Base-by-base conservation (phyloP, 2,888 invertebrate species). In the Nomada fabriciana region DNA sequence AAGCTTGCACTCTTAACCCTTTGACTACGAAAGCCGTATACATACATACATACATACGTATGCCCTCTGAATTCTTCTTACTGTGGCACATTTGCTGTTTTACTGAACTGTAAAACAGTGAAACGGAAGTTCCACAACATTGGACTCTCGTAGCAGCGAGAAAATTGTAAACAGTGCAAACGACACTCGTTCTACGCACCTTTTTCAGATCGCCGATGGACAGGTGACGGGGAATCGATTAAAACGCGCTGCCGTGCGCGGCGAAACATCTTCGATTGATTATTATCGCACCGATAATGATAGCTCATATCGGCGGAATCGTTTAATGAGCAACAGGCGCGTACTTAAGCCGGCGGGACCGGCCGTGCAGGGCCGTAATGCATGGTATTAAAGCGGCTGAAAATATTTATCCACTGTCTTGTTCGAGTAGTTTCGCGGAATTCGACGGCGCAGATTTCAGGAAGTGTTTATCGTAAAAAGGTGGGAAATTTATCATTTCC, bases 251-350 rank as follows among this genome's bases (percentile, higher is more conserved):
- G 65, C 57, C 18, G 20, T 25, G 50, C 47, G 36, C 47, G 64
- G 53, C 59, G 70, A 55, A 76, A 43, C 73, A 42, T 78, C 70
- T 73, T 20, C 70, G 76, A 84, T 84, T 82, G 82, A 84, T 84
- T 82, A 84, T 84, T 82, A 84, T 82, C 79, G 60, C 75, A 53
- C 59, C 64, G 71, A 63, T 82, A 79, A 84, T 82, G 82, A 79
- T 74, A 74, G 50, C 67, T 53, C 50, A 50, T 72, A 80, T 81
- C 72, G 76, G 23, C 50, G n/a, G 76, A 75, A 76, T 73, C 76
- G 79, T 82, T 84, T 82, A 84, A 84, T 76, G 82, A 79, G 82
- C 73, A 67, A n/a, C 53, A n/a, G 61, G 70, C 76, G 70, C 79
- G 76, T 79, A 79, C 52, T 70, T 61, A n/a, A 15, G 18, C 50